Percentiles rank a stretch among this genome's conserved stretches.
phyloP scores from a whole-genome alignment of 2,113 vertebrate species.

The Silurus meridionalis region DNA sequence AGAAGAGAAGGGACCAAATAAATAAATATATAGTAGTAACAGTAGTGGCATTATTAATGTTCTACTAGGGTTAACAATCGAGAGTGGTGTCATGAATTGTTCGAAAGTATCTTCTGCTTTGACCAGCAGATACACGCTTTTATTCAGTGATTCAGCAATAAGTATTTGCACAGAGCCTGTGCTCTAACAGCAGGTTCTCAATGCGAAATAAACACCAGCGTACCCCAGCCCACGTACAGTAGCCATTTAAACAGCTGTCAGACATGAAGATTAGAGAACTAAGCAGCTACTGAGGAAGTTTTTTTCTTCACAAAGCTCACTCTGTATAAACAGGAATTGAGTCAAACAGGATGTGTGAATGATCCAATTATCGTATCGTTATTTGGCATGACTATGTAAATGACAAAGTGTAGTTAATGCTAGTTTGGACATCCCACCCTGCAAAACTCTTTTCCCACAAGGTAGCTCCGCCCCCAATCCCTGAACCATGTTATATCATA shows the following conservation, averaged over 20 bases:
- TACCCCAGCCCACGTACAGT: neutral
- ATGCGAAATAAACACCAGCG: neutral
- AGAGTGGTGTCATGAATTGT: neutral
- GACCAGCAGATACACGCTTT: neutral
- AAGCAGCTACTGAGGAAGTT: no score
- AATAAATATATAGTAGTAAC: neutral
- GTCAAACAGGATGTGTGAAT: neutral
- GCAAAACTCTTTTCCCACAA: no score
- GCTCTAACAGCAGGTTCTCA: neutral
- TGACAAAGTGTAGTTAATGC: no score
- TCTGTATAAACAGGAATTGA: neutral
- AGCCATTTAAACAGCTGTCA: neutral
- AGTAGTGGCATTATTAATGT: neutral
- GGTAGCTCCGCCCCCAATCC: no score
- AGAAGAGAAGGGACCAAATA: neutral
- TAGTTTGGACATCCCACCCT: no score
- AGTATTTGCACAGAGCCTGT: neutral
- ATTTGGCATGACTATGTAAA: no score
- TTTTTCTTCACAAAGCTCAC: neutral
- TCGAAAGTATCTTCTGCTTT: neutral
- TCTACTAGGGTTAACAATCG: neutral
- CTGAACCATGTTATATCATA: no score
- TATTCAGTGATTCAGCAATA: neutral
- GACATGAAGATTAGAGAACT: neutral
- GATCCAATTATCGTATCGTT: no score